Evolutionary conservation across 1,140 invertebrate genomes (phyloP).

Genomic region (Eumeta japonica): DNA sequence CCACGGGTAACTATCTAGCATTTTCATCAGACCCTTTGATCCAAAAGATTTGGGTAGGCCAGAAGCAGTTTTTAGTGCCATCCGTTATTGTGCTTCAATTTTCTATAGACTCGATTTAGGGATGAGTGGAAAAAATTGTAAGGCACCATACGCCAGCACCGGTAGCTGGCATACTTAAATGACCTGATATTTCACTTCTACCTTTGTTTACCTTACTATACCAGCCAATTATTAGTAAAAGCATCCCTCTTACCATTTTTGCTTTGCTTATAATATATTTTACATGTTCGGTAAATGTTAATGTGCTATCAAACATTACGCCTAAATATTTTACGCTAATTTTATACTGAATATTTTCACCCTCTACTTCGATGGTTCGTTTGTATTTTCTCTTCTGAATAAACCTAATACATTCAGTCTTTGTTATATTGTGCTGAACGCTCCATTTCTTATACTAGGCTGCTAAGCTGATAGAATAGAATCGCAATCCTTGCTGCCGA

Average conservation of each 20-base stretch:
- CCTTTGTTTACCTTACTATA: constrained; percentile 3
- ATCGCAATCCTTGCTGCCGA: constrained; percentile 2
- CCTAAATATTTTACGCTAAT: constrained; percentile 4
- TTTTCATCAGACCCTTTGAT: background rate
- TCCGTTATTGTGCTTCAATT: constrained; percentile 4
- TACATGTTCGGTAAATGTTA: constrained; percentile 5
- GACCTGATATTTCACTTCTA: constrained; percentile 3
- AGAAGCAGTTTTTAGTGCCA: constrained; percentile 5
- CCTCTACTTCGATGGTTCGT: constrained; percentile 4
- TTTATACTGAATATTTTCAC: constrained; percentile 2
- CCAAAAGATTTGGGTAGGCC: constrained; percentile 2
- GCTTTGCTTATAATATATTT: background rate
- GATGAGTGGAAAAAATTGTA: no score
- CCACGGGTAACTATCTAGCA: constrained; percentile 5
- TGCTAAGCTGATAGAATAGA: no score
- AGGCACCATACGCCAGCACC: constrained; percentile 6
- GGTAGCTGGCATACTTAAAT: constrained; percentile 6
- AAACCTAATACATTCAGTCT: constrained; percentile 7
- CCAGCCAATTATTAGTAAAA: constrained; percentile 6
- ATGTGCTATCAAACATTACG: constrained; percentile 5
- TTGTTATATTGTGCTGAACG: constrained; percentile 2
- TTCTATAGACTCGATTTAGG: constrained; percentile 5
- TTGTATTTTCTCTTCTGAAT: constrained; percentile 4
- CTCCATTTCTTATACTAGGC: constrained; percentile 6
- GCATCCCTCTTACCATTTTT: constrained; percentile 1